Conservation (phyloP, 2,888 invertebrate species). For the Heteromyza rotundicornis region DNA sequence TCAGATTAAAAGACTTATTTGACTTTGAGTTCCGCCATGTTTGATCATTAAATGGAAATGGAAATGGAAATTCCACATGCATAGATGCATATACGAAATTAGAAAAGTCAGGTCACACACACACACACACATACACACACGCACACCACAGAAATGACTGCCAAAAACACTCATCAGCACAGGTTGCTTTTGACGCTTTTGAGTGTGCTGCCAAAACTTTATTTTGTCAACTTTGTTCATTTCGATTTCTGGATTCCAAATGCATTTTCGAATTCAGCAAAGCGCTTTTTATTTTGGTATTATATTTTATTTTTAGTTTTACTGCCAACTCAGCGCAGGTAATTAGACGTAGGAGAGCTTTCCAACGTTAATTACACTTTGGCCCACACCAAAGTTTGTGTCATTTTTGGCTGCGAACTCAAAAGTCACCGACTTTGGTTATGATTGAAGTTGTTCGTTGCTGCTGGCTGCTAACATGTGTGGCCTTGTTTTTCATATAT, state of each 20-base stretch:
- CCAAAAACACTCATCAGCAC: too few relatives aligned
- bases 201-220: neutral
- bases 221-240: neutral
- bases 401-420: neutral
- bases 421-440: too few relatives aligned
- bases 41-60: neutral
- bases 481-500: too few relatives aligned
- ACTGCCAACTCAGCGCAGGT: neutral
- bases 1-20: too few relatives aligned
- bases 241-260: neutral
- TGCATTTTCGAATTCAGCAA: neutral
- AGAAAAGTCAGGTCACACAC: neutral
- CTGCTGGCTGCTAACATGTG: too few relatives aligned
- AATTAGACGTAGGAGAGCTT: neutral
- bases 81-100: too few relatives aligned
- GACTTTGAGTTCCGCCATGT: neutral
- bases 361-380: neutral
- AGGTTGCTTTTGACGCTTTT: neutral
- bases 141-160: too few relatives aligned
- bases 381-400: neutral
- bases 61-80: too few relatives aligned
- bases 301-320: neutral
- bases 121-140: slow-evolving; percentile 2
- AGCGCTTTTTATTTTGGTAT: neutral
- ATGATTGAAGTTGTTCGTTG: too few relatives aligned